A percentile compares a stretch with the other conserved stretches of the same genome.
Conservation (phyloP, 2,888 invertebrate genomes). For the Choristoneura rosaceana region DNA sequence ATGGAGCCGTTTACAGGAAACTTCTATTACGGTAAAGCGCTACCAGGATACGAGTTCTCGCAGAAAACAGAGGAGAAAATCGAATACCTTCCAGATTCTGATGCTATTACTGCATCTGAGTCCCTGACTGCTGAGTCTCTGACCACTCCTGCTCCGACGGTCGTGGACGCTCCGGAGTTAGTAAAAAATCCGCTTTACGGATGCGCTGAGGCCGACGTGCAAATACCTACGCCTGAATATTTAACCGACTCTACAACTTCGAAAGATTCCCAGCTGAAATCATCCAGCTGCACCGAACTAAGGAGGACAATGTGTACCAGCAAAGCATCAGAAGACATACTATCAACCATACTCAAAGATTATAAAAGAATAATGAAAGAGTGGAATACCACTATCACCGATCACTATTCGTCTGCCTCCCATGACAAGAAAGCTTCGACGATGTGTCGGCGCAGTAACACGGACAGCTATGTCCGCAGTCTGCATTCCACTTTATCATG, state of each 20-base stretch:
- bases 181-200: conserved; percentile 79
- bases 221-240: conserved; percentile 64
- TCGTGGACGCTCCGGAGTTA: conserved; percentile 72
- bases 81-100: conserved; percentile 77
- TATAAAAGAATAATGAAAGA: conserved; percentile 81
- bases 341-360: conserved; percentile 71
- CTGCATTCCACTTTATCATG: conserved; percentile 72
- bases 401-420: conserved; percentile 69
- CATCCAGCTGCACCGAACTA: conserved; percentile 76
- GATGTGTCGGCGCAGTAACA: conserved; percentile 63
- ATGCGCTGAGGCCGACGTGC: conserved; percentile 67
- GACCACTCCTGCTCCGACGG: conserved; percentile 65
- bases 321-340: conserved; percentile 61
- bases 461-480: conserved; percentile 69
- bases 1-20: conserved; percentile 80
- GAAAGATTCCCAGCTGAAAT: conserved; percentile 74
- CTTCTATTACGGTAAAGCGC: conserved; percentile 78
- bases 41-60: conserved; percentile 72
- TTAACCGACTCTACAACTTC: conserved; percentile 63
- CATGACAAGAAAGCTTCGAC: conserved; percentile 60
- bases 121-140: conserved; percentile 68
- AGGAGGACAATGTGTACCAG: conserved; percentile 68
- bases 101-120: conserved; percentile 74
- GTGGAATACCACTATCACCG: conserved; percentile 77
- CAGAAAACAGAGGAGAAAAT: conserved; percentile 77